Evolutionary conservation across 2,888 invertebrate genomes (phyloP), one percentile per base, ranked within the genome.

Genomic region (Drosophila bunnanda): DNA sequence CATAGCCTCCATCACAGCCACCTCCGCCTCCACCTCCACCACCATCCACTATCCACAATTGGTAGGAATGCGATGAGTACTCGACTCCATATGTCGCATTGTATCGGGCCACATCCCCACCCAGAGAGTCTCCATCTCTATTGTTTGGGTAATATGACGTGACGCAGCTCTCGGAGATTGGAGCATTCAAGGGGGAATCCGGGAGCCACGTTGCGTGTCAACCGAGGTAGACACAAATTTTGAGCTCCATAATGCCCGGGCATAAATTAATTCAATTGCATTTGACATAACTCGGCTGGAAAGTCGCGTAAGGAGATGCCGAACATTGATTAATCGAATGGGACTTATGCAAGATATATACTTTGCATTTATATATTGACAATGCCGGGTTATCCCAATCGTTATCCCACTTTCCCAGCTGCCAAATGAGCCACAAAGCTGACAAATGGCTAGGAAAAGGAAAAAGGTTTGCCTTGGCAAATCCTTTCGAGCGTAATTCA

Each of bases 61-160:
- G 66, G 43, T 67, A 67, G 67, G 67, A 66, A 66, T 66, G 67
- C 39, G 64, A 62, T 41, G 64, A 65, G 58, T 34, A 54, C 67
- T 66, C 52, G 32, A 34, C 61, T 66, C 67, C 66, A 46, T 67
- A 30, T 67, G 67, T 48, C 67, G 30, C 68, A 64, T 60, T 48
- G 64, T 41, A 61, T 48, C 64, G 38, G 46, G 20, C 50, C 15
- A 36, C 60, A 59, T 15, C 25, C 57, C 55, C 55, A 36, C 20
- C 36, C 72, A 54, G 5, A 52, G 32, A 15, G 32, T 5, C 10
- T 22, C 67, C 56, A 17, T 64, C 56, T 57, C 73, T 60, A 79
- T 84, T 84, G 85, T 84, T 75, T 80, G 85, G 59, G 72, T 84
- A 87, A 88, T 88, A 80, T 84, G 82, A 85, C 82, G 80, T 88